Percentiles rank a stretch among this genome's conserved stretches.
Conservation (phyloP, 1,140 invertebrate species). For the Tetramorium simillimum region DNA sequence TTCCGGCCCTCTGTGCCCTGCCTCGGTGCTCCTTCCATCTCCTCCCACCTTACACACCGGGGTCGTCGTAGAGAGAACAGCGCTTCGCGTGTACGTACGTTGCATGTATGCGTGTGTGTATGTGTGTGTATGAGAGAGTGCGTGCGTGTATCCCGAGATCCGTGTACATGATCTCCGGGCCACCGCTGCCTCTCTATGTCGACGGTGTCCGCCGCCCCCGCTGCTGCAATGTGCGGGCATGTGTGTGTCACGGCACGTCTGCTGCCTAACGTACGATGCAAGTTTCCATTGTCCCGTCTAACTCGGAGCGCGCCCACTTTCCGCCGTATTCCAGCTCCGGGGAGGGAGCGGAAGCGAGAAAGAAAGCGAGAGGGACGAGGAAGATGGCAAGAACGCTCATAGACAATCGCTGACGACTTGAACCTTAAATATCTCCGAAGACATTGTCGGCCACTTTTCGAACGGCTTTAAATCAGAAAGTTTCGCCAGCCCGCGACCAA, state of each 20-base stretch:
- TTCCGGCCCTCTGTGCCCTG: not conserved
- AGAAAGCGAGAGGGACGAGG: not conserved
- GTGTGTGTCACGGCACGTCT: conserved; percentile 76
- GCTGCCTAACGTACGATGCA: conserved; percentile 77
- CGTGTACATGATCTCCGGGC: conserved; percentile 61
- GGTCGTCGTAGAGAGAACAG: not conserved
- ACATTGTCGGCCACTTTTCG: conserved; percentile 59
- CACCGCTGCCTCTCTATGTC: conserved; percentile 20
- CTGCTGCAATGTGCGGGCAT: conserved; percentile 28
- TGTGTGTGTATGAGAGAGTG: not conserved
- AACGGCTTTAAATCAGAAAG: conserved; percentile 69
- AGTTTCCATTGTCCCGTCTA: conserved; percentile 79
- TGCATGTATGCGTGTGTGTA: too few species aligned
- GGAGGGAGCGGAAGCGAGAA: not conserved
- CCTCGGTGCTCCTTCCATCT: not conserved
- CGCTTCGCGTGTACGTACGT: not conserved
- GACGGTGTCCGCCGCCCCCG: conserved; percentile 6
- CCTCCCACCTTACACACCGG: not conserved
- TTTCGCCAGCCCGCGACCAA: conserved; percentile 38
- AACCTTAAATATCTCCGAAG: conserved; percentile 64
- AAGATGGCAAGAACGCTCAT: conserved; percentile 12
- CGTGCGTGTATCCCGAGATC: conserved; percentile 28
- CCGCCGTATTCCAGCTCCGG: conserved; percentile 40
- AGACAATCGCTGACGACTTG: conserved; percentile 55
- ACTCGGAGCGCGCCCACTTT: conserved; percentile 65